phyloP scores from a whole-genome alignment of 2,113 vertebrate genomes.

The Cathartes aura region DNA sequence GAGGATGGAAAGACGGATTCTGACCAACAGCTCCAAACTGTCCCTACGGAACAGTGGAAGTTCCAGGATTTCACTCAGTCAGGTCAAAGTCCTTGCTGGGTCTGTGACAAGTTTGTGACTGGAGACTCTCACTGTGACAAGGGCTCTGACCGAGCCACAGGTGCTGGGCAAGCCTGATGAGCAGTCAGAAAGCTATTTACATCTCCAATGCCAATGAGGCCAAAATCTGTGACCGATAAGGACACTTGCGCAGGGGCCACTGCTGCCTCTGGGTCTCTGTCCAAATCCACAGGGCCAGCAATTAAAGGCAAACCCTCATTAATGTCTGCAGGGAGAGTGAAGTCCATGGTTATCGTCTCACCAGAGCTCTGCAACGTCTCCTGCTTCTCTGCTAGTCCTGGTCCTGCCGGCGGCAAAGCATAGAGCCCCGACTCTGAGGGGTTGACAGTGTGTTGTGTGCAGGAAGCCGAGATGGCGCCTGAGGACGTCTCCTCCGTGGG shows the following conservation, averaged over 20 bases:
- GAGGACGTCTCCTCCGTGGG: constrained; percentile 28
- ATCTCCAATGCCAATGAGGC: constrained; percentile 80
- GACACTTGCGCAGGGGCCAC: constrained; percentile 77
- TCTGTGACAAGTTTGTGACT: not conserved
- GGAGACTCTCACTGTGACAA: constrained; percentile 81
- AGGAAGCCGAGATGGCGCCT: not conserved
- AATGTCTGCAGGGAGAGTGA: constrained; percentile 68
- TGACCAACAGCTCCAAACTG: constrained; percentile 32
- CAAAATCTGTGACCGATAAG: constrained; percentile 82
- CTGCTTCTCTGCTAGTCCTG: constrained; percentile 60
- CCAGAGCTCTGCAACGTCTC: constrained; percentile 67
- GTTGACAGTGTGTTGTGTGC: not conserved
- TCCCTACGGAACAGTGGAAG: not conserved
- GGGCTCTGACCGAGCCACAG: constrained; percentile 78
- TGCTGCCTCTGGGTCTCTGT: constrained; percentile 59
- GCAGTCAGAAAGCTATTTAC: constrained; percentile 82
- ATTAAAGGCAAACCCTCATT: constrained; percentile 68
- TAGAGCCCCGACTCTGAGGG: constrained; percentile 69
- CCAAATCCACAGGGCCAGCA: constrained; percentile 63
- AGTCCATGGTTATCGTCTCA: constrained; percentile 73
- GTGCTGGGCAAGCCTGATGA: constrained; percentile 68
- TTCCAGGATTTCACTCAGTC: constrained; percentile 33
- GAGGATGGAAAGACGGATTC: constrained; percentile 43
- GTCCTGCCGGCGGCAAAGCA: not conserved
- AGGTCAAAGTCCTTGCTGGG: constrained; percentile 29